Evolutionary conservation across 2,797 vertebrate genomes (phyloP), one percentile per base, ranked within the genome.

Genomic region (Eupleurogrammus muticus): DNA sequence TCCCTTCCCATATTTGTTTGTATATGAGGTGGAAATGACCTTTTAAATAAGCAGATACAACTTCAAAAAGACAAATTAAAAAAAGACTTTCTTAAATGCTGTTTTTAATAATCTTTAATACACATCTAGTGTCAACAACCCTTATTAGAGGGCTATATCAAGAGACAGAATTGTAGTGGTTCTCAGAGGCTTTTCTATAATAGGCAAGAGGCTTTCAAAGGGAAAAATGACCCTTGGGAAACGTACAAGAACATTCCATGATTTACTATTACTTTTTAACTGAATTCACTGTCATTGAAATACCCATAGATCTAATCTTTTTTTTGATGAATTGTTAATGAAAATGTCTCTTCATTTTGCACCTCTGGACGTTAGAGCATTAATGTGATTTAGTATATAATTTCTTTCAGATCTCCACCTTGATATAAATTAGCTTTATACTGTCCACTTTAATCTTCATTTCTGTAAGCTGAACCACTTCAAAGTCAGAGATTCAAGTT

Each of bases 401-500:
- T 44, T 2, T n/a, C 9, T 21, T 0, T 49, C 12, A 14, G 16
- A 42, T 42, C 56, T 46, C 13, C 32, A 48, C 7, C 10, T 21
- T 54, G 13, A 62, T 4, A 40, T 28, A 2, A 20, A 64, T 64
- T 10, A 3, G 13, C 58, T 62, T 2, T 23, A 38, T 24, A 20
- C 36, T 34, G 16, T 6, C 5, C 4, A n/a, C 16, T 56, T 54
- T 38, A 51, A n/a, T 48, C 34, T 24, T 50, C 16, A 48, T 51
- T 23, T 16, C 57, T 35, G 12, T 4, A 70, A 55, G 47, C 9
- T 9, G 19, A 69, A 58, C 35, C 28, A 49, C 13, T 1, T 67
- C 19, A 13, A 20, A 47, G 65, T 68, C 5, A 55, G 9, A 50
- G 16, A 44, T 64, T 57, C 36, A 16, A 61, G 57, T 60, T 67